phyloP scores from a whole-genome alignment of 2,113 vertebrate genomes.

The Dipodomys stephensi region DNA sequence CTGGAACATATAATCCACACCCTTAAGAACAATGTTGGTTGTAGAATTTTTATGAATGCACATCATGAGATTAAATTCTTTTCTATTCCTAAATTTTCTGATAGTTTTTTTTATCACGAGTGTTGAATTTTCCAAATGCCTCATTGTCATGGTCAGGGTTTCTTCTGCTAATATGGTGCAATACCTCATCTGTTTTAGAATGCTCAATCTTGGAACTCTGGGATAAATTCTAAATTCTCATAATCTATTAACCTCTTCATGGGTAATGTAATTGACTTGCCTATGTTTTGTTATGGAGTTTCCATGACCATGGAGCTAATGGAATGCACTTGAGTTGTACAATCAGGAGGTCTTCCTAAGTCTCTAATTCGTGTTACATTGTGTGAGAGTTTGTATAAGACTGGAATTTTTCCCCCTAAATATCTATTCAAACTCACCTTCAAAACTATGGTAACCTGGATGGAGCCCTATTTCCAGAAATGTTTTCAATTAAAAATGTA shows the following conservation, averaged over 20 bases:
- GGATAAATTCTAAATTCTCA: conserved; percentile 29
- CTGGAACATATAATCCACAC: background rate
- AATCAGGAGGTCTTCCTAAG: background rate
- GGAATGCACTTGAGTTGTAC: background rate
- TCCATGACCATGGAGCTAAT: background rate
- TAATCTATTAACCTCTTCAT: background rate
- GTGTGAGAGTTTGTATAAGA: background rate
- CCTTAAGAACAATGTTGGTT: background rate
- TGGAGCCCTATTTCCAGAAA: background rate
- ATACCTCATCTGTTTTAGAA: conserved; percentile 2
- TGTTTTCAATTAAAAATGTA: background rate
- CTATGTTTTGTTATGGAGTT: conserved; percentile 15
- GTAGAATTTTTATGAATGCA: background rate
- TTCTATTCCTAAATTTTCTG: background rate
- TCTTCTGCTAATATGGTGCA: background rate
- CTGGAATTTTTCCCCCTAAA: background rate
- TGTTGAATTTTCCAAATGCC: conserved; percentile 20
- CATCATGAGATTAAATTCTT: background rate
- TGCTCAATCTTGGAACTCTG: conserved; percentile 39
- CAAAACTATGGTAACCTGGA: background rate
- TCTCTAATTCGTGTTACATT: background rate
- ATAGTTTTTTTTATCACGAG: background rate
- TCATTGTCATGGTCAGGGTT: background rate
- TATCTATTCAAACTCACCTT: background rate
- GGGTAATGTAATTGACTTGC: conserved; percentile 10